phyloP scores from a whole-genome alignment of 2,888 invertebrate species.

The Euproctis similis region DNA sequence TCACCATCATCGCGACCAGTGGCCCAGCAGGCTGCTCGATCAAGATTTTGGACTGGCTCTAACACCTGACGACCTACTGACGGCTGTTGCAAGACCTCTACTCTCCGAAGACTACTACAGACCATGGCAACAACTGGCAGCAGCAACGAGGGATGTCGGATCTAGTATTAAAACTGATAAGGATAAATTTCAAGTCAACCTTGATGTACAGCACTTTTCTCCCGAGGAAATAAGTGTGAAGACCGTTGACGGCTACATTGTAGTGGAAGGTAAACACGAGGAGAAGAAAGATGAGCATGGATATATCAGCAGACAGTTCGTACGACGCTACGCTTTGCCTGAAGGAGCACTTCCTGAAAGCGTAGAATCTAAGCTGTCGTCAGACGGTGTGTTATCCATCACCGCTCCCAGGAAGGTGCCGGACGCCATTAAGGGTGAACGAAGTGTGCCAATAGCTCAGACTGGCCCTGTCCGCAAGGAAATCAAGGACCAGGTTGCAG shows the following conservation, averaged over 20 bases:
- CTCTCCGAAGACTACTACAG: conserved; percentile 39
- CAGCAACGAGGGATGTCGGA: conserved; percentile 56
- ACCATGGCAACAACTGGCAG: conserved; percentile 53
- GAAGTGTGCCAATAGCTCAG: conserved; percentile 38
- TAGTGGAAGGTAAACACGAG: conserved; percentile 85
- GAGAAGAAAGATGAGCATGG: conserved; percentile 84
- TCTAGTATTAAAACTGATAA: conserved; percentile 71
- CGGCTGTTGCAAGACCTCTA: conserved; percentile 32
- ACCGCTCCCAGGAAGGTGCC: conserved; percentile 70
- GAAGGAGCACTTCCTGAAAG: conserved; percentile 79
- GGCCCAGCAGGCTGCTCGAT: conserved; percentile 41
- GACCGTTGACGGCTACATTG: conserved; percentile 79
- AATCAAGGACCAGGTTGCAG: conserved; percentile 29
- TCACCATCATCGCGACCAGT: conserved; percentile 13
- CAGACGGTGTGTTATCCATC: conserved; percentile 82
- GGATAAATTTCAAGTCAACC: conserved; percentile 78
- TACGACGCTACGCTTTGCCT: conserved; percentile 82
- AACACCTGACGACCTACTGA: conserved; percentile 50
- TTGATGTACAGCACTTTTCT: conserved; percentile 84
- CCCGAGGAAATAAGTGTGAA: conserved; percentile 85
- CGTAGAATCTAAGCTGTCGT: conserved; percentile 81
- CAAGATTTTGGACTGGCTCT: conserved; percentile 57
- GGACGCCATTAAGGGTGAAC: conserved; percentile 32
- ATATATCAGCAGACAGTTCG: conserved; percentile 81
- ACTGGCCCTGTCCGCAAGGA: conserved; percentile 49